phyloP scores from a whole-genome alignment of 2,113 vertebrate species.

The Urocitellus parryii region DNA sequence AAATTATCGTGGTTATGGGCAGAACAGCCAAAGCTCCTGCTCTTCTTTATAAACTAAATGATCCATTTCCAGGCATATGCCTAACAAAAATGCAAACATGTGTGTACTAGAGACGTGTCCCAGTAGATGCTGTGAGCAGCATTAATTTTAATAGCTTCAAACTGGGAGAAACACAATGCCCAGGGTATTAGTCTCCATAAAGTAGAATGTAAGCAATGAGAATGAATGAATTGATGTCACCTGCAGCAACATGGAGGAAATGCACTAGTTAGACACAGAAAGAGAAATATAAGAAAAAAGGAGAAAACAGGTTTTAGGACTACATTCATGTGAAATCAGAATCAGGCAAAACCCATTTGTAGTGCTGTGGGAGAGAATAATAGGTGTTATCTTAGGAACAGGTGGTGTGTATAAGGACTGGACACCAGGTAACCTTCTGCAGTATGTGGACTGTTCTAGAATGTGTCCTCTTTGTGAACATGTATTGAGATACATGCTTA shows the following conservation, averaged over 20 bases:
- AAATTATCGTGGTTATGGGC: not conserved
- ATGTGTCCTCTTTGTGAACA: constrained; percentile 14
- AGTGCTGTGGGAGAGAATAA: not conserved
- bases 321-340: not conserved
- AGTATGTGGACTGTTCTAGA: not conserved
- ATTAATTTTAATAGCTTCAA: not conserved
- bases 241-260: not conserved
- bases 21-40: not conserved
- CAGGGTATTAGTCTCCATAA: not conserved
- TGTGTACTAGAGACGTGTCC: not conserved
- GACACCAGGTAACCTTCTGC: not conserved
- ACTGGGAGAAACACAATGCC: not conserved
- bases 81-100: not conserved
- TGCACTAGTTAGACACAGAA: not conserved
- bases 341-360: not conserved
- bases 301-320: not conserved
- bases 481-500: not conserved
- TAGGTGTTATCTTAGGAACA: not conserved
- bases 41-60: not conserved
- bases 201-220: not conserved
- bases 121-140: not conserved
- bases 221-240: not conserved
- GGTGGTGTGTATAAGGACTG: not conserved
- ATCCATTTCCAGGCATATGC: not conserved
- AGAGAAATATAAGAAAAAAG: not conserved